These are phyloP conservation scores for Oreochromis grahami DNA, from an alignment of 2,797 vertebrate genomes.

Conservation along the genomic window DNA sequence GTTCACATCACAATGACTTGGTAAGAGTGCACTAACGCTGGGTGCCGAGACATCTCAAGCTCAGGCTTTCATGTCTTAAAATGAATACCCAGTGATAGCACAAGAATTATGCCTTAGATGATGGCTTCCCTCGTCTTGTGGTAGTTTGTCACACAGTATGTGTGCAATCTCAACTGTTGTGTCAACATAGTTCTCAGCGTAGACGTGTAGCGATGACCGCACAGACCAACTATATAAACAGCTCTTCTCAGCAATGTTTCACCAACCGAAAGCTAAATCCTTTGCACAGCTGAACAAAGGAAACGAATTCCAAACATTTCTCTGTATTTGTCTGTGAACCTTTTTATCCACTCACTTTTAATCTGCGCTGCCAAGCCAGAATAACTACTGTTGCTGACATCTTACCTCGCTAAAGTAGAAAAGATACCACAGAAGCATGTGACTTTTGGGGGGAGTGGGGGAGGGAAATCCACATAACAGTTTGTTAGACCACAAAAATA, in stretches of 20 bases:
- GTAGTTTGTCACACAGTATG: not conserved
- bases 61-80: slow-evolving; percentile 39
- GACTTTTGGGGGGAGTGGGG: not conserved
- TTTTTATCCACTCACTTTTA: slow-evolving; percentile 7
- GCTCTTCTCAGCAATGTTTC: slow-evolving; percentile 30
- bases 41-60: slow-evolving; percentile 26
- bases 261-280: slow-evolving; percentile 26
- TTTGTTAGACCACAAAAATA: not conserved
- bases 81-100: slow-evolving; percentile 40
- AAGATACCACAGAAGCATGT: not conserved
- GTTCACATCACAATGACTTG: slow-evolving; percentile 46
- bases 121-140: slow-evolving; percentile 4
- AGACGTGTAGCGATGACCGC: slow-evolving; percentile 17
- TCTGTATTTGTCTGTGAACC: slow-evolving; percentile 31
- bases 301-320: slow-evolving; percentile 35
- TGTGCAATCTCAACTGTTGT: slow-evolving; percentile 12
- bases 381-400: not conserved
- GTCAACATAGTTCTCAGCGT: slow-evolving; percentile 1
- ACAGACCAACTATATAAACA: slow-evolving; percentile 33
- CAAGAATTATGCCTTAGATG: slow-evolving; percentile 32
- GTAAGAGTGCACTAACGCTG: slow-evolving; percentile 27
- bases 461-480: not conserved
- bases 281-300: slow-evolving; percentile 58
- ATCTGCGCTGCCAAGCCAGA: slow-evolving; percentile 4
- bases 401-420: not conserved